Evolutionary conservation across 2,888 invertebrate species (phyloP), one percentile per base, ranked within the genome.

Genomic region (Apodemia zela): DNA sequence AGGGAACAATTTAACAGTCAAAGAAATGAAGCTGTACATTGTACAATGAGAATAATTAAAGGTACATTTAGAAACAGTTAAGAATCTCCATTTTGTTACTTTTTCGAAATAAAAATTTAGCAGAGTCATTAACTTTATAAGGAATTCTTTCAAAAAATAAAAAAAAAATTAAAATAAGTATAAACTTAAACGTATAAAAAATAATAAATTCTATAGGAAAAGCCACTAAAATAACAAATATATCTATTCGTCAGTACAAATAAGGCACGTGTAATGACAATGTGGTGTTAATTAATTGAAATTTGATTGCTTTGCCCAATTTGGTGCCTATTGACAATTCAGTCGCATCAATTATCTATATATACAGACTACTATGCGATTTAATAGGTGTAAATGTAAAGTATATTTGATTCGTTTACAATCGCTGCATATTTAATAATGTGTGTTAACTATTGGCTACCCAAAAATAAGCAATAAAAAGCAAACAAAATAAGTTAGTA

Each of bases 221-320:
- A 42, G 5, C 5, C 42, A 4, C 5, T 15, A 42, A 49, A 49
- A 49, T 49, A 54, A 18, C 3, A 18, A 15, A 62, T 57, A 7
- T 11, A 25, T 62, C 45, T 59, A 59, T 58, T 33, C 18, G 18
- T 33, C 62, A 17, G 42, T 45, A 57, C 62, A 42, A 51, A 58
- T 62, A 45, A 45, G 62, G 58, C 62, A 61, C 33, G 64, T 63
- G 70, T 79, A 78, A 81, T 80, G 75, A 78, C 73, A 69, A 74
- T 69, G 71, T 72, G 73, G 76, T 62, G 58, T 62, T 82, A 82
- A 85, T 85, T 83, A 82, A 81, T 79, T 78, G 81, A 80, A 81
- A 86, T 86, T 84, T 82, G 81, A 87, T 86, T 86, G 82, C 78
- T 74, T 72, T 71, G 79, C 73, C 71, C 80, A 80, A 87, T 87